These are phyloP conservation scores for Rattus norvegicus DNA, from an alignment of 2,113 vertebrate genomes.

Conservation along the genomic window DNA sequence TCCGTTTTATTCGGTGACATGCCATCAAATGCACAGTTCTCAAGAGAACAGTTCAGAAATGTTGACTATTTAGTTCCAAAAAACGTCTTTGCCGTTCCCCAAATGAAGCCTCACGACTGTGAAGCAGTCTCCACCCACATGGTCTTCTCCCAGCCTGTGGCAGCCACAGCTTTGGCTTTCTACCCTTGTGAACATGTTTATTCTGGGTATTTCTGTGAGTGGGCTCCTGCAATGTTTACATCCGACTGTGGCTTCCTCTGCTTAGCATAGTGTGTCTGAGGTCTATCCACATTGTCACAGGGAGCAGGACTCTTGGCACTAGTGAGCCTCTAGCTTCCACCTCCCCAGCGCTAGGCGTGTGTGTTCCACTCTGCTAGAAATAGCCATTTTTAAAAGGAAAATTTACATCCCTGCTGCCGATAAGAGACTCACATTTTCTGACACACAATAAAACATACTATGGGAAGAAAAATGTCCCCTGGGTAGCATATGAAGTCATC, in stretches of 20 bases:
- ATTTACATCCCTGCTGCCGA: too few species aligned
- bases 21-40: neutral
- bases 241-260: neutral
- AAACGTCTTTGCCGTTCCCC: neutral
- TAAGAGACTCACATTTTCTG: neutral
- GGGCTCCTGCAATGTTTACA: neutral
- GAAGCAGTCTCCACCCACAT: neutral
- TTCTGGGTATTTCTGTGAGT: neutral
- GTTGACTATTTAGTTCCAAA: neutral
- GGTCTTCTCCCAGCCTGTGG: neutral
- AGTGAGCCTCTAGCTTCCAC: neutral
- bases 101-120: neutral
- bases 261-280: neutral
- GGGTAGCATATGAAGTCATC: too few species aligned
- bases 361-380: neutral
- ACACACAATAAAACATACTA: neutral
- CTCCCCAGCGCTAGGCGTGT: neutral
- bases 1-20: neutral
- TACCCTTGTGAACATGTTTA: neutral
- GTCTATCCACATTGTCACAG: fast-evolving
- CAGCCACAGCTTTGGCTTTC: neutral
- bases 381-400: constrained; percentile 33
- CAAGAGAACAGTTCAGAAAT: neutral
- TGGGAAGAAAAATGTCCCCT: neutral
- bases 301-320: neutral